Base-by-base conservation (phyloP, 2,888 invertebrate species). In the Ichneumoninae sp. region DNA sequence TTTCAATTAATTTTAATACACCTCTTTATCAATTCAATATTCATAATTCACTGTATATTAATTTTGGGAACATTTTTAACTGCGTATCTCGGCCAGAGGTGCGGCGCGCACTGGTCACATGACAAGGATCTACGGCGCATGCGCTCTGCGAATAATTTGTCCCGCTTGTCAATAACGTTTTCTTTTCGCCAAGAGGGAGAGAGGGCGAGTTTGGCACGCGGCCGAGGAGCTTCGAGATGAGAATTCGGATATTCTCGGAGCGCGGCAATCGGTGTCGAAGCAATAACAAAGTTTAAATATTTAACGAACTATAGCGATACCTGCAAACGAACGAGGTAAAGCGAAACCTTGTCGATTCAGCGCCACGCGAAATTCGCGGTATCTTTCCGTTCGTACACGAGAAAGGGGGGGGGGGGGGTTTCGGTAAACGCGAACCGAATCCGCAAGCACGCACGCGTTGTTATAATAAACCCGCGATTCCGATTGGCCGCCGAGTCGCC, bases 401-500 rank as follows among this genome's bases (percentile, higher is more conserved):
- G 44, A 16, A 16, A 47, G 16, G 44, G 44, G 16, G 40, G 10
- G 40, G 40, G 40, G 74, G 77, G 66, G 50, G 57, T 60, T 78
- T 66, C 75, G 68, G 79, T 50, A 78, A 78, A 81, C 81, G 86
- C 76, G 83, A 86, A 86, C 71, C 80, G 85, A 87, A 85, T 84
- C 85, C 83, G 85, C 85, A 85, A 19, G 19, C 85, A 87, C 88
- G 89, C 89, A 4, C 63, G 88, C 87, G 88, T 85, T 84, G 88
- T 47, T 47, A 47, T 87, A 88, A 89, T 88, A 90, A 88, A 89
- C 88, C 87, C 86, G 86, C 60, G 76, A 40, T 73, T 69, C 88
- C 89, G 92, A 93, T 92, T 92, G 93, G 92, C 86, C 89, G 90
- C 87, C 89, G 90, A 90, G 89, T 90, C 91, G 88, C 86, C 85